Evolutionary conservation across 2,888 invertebrate species (phyloP).

Genomic region (Cerceris rybyensis): DNA sequence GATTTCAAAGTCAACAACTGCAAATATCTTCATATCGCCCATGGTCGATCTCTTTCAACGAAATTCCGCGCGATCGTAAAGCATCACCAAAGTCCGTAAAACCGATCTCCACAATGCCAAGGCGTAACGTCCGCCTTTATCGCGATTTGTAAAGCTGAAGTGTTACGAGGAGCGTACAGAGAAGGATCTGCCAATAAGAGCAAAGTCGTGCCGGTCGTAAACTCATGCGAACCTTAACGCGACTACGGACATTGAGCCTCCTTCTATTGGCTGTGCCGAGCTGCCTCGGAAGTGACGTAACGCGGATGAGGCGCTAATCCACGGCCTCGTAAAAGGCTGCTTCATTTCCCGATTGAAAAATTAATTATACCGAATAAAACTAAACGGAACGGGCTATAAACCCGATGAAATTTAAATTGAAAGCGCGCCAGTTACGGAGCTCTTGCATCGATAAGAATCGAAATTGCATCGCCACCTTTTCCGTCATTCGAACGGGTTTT

Average conservation of each 20-base stretch:
- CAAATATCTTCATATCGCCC: constrained; percentile 59
- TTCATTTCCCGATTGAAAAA: constrained; percentile 70
- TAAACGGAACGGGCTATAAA: constrained; percentile 62
- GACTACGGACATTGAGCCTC: constrained; percentile 40
- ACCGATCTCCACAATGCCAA: constrained; percentile 58
- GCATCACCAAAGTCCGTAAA: constrained; percentile 61
- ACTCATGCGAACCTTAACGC: constrained; percentile 69
- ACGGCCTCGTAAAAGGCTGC: constrained; percentile 61
- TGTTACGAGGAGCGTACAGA: constrained; percentile 63
- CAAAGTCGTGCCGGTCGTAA: constrained; percentile 73
- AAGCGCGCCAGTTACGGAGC: constrained; percentile 28
- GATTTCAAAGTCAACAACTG: no score
- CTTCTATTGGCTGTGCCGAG: constrained; percentile 50
- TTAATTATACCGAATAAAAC: constrained; percentile 66
- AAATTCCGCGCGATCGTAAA: constrained; percentile 58
- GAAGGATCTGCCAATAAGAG: constrained; percentile 71
- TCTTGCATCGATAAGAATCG: constrained; percentile 19
- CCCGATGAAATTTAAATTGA: constrained; percentile 67
- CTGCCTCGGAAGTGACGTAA: constrained; percentile 59
- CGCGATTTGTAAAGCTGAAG: constrained; percentile 66
- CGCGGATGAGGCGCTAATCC: constrained; percentile 62
- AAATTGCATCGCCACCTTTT: constrained; percentile 22
- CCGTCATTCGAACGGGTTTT: not conserved
- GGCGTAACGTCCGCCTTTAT: constrained; percentile 66
- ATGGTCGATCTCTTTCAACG: constrained; percentile 18